These are phyloP conservation scores for Dendrophyllia cribrosa DNA, from an alignment of 64 coral and sea anemone species.

Conservation along the genomic window DNA sequence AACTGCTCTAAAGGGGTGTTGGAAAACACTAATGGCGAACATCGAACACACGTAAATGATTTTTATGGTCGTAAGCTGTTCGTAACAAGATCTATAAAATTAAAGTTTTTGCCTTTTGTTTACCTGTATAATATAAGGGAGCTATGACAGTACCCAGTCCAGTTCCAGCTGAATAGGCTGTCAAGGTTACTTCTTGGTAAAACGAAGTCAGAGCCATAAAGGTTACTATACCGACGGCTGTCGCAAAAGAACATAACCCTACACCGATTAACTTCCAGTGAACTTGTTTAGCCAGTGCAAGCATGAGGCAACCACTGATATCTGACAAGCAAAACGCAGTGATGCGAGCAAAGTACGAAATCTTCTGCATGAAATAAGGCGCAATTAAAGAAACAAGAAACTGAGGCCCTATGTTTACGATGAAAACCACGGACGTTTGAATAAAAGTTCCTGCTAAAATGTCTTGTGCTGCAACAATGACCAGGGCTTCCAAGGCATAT, in stretches of 20 bases:
- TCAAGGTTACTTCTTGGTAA: conserved; percentile 52
- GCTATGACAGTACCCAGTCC: conserved; percentile 60
- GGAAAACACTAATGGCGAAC: too few relatives aligned
- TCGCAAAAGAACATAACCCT: conserved; percentile 36
- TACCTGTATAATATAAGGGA: conserved; percentile 86
- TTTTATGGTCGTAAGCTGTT: too few relatives aligned
- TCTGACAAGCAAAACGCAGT: conserved; percentile 16
- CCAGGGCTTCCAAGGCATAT: conserved; percentile 21
- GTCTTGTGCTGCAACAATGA: conserved; percentile 80
- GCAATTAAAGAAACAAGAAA: conserved; percentile 52
- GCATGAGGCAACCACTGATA: conserved; percentile 32
- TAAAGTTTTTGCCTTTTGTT: too few relatives aligned
- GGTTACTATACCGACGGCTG: conserved; percentile 57
- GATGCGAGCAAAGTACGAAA: conserved; percentile 66
- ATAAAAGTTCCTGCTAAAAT: conserved; percentile 73
- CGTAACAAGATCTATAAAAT: too few relatives aligned
- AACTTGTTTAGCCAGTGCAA: conserved; percentile 55
- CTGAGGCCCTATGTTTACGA: conserved; percentile 58
- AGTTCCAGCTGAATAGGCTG: conserved; percentile 68
- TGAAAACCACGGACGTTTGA: conserved; percentile 65
- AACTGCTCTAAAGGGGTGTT: too few relatives aligned
- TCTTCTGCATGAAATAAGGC: conserved; percentile 70
- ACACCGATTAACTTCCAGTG: conserved; percentile 83
- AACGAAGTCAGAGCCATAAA: conserved; percentile 66
- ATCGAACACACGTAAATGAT: too few relatives aligned